A percentile compares a stretch with the other conserved stretches of the same genome.
phyloP scores from a whole-genome alignment of 2,888 invertebrate species.

The Tineola bisselliella region DNA sequence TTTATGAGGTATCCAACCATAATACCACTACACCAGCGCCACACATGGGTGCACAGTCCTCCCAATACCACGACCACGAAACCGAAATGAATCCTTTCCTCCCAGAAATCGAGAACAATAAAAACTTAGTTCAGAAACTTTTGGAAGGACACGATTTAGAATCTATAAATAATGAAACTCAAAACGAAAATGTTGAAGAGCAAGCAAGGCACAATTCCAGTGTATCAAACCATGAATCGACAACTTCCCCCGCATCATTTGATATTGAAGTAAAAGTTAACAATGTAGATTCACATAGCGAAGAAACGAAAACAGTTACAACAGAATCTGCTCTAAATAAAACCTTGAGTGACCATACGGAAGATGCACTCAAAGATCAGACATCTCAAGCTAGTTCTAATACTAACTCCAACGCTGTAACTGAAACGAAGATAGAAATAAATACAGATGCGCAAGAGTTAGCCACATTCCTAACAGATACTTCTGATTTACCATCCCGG shows the following conservation, averaged over 20 bases:
- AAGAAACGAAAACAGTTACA: background rate
- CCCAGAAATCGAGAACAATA: slow-evolving; percentile 72
- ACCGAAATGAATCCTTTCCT: slow-evolving; percentile 75
- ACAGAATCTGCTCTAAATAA: background rate
- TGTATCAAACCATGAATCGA: background rate
- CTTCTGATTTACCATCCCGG: slow-evolving; percentile 44
- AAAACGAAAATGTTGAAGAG: slow-evolving; percentile 49
- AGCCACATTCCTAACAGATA: slow-evolving; percentile 47
- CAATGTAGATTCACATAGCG: background rate
- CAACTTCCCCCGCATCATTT: slow-evolving; percentile 14
- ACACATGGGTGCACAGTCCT: slow-evolving; percentile 25
- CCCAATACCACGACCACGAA: slow-evolving; percentile 51
- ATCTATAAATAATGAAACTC: slow-evolving; percentile 45
- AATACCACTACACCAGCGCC: slow-evolving; percentile 27
- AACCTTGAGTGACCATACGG: background rate
- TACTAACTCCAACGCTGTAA: background rate
- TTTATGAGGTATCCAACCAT: slow-evolving; percentile 52
- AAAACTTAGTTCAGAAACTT: slow-evolving; percentile 67
- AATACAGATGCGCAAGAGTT: slow-evolving; percentile 19
- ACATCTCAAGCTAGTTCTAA: background rate
- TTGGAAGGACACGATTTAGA: slow-evolving; percentile 65
- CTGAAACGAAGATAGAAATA: background rate
- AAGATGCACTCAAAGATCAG: background rate
- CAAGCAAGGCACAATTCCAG: slow-evolving; percentile 19
- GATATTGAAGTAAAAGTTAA: slow-evolving; percentile 8